Conservation (phyloP, 1,140 invertebrate species). For the Megathymus violae region DNA sequence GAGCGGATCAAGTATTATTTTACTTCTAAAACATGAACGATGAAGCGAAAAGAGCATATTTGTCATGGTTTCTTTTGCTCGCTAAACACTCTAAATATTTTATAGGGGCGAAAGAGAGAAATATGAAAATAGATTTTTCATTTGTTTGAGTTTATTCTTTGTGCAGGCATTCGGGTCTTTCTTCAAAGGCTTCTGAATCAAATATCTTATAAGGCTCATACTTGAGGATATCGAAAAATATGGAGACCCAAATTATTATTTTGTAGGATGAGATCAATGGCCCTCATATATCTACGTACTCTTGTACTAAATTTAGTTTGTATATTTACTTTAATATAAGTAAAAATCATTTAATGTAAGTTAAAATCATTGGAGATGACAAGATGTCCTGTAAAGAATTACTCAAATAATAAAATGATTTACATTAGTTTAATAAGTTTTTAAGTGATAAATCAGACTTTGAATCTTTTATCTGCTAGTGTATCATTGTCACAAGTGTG, state of each 20-base stretch:
- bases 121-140: conserved; percentile 14
- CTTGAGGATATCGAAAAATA: neutral
- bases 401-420: too few relatives aligned
- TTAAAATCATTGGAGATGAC: too few relatives aligned
- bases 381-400: too few relatives aligned
- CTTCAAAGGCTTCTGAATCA: conserved; percentile 5
- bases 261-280: too few relatives aligned
- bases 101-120: conserved; percentile 8
- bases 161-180: conserved; percentile 1
- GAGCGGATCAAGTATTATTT: conserved; percentile 21
- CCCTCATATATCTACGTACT: too few relatives aligned
- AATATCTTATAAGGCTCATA: neutral
- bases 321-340: too few relatives aligned
- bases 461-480: too few relatives aligned
- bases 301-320: too few relatives aligned
- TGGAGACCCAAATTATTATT: neutral
- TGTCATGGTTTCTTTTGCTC: conserved; percentile 6
- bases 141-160: conserved; percentile 19
- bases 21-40: conserved; percentile 1
- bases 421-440: too few relatives aligned
- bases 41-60: conserved; percentile 14
- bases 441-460: too few relatives aligned
- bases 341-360: too few relatives aligned
- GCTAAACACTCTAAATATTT: conserved; percentile 25
- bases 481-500: too few relatives aligned